phyloP scores from a whole-genome alignment of 2,797 vertebrate genomes.

The Coccyzus lansbergi region DNA sequence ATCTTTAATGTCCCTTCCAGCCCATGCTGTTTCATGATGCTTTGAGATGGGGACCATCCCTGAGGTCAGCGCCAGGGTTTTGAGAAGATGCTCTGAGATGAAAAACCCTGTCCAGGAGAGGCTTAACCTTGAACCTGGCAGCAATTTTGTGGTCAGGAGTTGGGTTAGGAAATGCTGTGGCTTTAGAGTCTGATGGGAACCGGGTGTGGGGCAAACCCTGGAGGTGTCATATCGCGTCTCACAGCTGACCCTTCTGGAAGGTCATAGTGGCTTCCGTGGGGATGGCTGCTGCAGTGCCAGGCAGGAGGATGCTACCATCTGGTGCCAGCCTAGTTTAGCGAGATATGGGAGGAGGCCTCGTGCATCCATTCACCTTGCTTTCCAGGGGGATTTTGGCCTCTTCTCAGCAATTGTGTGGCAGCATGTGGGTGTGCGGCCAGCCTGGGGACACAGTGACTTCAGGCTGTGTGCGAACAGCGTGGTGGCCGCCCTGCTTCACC shows the following conservation, averaged over 20 bases:
- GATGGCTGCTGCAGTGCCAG: not conserved
- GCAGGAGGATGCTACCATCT: not conserved
- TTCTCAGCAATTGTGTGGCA: accelerated
- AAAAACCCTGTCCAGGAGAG: not conserved
- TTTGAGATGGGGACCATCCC: not conserved
- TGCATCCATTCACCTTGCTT: not conserved
- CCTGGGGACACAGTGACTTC: accelerated
- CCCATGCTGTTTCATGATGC: no score
- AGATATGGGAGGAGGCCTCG: accelerated
- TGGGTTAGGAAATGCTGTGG: not conserved
- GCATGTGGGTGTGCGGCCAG: accelerated
- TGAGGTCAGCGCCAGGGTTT: not conserved
- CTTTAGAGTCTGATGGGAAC: not conserved
- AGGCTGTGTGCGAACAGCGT: accelerated
- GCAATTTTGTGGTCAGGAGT: not conserved
- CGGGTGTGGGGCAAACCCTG: not conserved
- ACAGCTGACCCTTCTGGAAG: not conserved
- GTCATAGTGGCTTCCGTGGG: not conserved
- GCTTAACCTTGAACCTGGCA: not conserved
- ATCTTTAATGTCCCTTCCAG: no score
- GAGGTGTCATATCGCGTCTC: accelerated
- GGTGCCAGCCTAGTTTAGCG: not conserved
- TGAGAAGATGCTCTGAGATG: not conserved
- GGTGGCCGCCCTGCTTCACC: accelerated
- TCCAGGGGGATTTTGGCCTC: accelerated